These are phyloP conservation scores for Rhingia campestris DNA, from an alignment of 2,888 invertebrate genomes.

Conservation along the genomic window DNA sequence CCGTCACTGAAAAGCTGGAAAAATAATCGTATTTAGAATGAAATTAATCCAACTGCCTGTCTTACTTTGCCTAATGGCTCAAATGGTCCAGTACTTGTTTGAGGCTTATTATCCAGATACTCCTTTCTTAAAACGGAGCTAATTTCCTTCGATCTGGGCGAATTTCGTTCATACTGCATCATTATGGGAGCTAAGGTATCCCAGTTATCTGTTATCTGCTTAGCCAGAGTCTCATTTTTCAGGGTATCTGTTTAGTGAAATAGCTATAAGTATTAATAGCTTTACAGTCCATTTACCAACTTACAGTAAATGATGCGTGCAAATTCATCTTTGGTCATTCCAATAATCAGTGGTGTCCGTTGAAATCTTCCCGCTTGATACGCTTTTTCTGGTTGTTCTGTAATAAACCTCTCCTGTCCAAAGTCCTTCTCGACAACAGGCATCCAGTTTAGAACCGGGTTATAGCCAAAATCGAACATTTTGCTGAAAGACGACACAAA, in stretches of 20 bases:
- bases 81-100: conserved; percentile 75
- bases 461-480: conserved; percentile 80
- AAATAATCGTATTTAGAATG: conserved; percentile 77
- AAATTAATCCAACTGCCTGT: no score
- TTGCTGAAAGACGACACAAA: conserved; percentile 76
- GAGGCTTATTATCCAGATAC: conserved; percentile 76
- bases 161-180: conserved; percentile 80
- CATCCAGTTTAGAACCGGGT: conserved; percentile 83
- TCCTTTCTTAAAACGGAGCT: conserved; percentile 76
- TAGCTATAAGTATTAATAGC: not conserved
- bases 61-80: conserved; percentile 74
- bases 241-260: conserved; percentile 82
- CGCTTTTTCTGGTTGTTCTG: conserved; percentile 85
- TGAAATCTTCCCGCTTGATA: conserved; percentile 84
- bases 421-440: conserved; percentile 87
- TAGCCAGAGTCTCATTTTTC: conserved; percentile 83
- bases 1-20: conserved; percentile 84
- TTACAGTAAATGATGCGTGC: conserved; percentile 84
- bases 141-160: conserved; percentile 79
- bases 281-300: conserved; percentile 45
- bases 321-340: conserved; percentile 87
- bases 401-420: conserved; percentile 86
- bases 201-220: conserved; percentile 78
- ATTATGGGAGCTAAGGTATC: conserved; percentile 78
- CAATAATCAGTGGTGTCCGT: conserved; percentile 86